A percentile compares a stretch with the other conserved stretches of the same genome.
phyloP scores from a whole-genome alignment of 2,113 vertebrate species.

The Ictidomys tridecemlineatus region DNA sequence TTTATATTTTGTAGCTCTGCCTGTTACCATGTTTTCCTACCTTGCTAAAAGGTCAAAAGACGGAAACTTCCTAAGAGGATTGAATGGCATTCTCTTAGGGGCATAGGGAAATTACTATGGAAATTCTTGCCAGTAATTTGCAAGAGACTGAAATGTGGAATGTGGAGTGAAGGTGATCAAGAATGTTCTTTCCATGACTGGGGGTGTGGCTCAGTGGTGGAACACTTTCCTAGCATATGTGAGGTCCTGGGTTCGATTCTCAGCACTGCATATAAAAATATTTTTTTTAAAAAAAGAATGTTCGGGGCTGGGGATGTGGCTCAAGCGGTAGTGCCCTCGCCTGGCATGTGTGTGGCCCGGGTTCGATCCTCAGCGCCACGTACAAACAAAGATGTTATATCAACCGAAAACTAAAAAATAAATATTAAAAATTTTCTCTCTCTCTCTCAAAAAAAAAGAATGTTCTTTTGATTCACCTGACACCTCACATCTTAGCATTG shows the following conservation, averaged over 20 bases:
- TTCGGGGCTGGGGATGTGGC: no score
- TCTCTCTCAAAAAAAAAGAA: background rate
- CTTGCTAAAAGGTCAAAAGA: constrained; percentile 7
- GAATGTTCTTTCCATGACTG: background rate
- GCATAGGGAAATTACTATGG: background rate
- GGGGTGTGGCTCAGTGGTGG: no score
- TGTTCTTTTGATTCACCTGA: background rate
- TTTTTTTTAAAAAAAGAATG: no score
- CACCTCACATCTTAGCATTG: background rate
- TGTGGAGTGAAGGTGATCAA: background rate
- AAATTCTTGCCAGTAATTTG: constrained; percentile 3
- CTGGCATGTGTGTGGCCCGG: no score
- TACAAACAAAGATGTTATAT: no score
- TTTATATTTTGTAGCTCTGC: background rate
- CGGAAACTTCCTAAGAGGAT: background rate
- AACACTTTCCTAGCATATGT: no score
- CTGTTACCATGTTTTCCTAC: background rate
- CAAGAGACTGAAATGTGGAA: background rate
- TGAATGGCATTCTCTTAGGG: background rate
- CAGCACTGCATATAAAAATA: no score
- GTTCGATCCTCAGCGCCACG: no score
- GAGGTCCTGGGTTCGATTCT: no score
- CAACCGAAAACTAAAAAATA: no score
- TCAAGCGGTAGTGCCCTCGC: no score
- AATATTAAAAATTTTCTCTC: no score